Evolutionary conservation across 2,113 vertebrate species (phyloP).

Genomic region (Notechis scutatus): DNA sequence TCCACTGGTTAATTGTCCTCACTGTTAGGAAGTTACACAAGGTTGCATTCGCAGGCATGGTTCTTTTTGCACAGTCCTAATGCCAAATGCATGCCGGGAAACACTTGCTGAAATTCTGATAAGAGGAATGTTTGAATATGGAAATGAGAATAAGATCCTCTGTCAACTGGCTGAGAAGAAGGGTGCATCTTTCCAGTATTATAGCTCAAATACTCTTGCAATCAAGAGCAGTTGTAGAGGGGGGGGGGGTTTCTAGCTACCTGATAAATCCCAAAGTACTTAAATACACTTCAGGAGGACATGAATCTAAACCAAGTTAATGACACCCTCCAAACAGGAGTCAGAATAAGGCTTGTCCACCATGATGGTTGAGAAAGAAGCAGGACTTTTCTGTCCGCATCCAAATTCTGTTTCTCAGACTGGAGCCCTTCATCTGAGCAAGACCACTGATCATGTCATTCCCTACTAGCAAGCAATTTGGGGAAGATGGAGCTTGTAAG

Average conservation of each 20-base stretch:
- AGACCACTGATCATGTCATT: background rate
- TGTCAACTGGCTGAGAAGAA: background rate
- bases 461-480: background rate
- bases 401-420: background rate
- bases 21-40: too few species aligned
- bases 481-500: background rate
- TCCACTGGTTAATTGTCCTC: too few species aligned
- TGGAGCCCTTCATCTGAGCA: background rate
- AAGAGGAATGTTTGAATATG: background rate
- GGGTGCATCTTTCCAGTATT: background rate
- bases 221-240: background rate
- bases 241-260: background rate
- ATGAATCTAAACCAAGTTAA: background rate
- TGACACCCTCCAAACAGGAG: background rate
- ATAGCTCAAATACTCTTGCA: background rate
- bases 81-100: background rate
- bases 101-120: background rate
- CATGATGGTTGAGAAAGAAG: background rate
- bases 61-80: background rate
- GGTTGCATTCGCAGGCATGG: background rate
- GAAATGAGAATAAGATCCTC: background rate
- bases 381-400: background rate
- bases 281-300: background rate
- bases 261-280: background rate
- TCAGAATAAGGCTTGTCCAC: background rate